phyloP scores from a whole-genome alignment of 2,113 vertebrate genomes.

The Falcunculus frontatus region DNA sequence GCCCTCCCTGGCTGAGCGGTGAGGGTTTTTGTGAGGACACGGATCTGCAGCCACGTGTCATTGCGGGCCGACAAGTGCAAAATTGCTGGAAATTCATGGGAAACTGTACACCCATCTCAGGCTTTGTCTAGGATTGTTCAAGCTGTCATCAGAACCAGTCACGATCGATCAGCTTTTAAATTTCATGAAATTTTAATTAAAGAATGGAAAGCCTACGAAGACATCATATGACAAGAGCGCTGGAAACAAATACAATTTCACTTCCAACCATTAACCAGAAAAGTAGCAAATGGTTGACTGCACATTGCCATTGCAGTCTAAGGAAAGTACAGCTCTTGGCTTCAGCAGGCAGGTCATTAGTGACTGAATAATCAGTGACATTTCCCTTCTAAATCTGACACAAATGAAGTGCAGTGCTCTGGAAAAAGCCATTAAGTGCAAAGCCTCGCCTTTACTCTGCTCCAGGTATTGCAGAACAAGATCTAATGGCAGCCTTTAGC shows the following conservation, averaged over 20 bases:
- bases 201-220: not conserved
- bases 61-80: not conserved
- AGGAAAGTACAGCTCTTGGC: conserved; percentile 50
- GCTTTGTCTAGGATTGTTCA: not conserved
- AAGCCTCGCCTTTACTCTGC: conserved; percentile 21
- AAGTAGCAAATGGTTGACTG: conserved; percentile 52
- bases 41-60: not conserved
- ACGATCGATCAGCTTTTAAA: conserved; percentile 6
- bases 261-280: conserved; percentile 45
- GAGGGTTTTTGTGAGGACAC: not conserved
- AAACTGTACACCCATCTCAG: not conserved
- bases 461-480: conserved; percentile 18
- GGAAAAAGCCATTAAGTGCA: conserved; percentile 58
- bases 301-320: conserved; percentile 30
- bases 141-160: not conserved
- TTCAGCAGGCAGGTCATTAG: conserved; percentile 40
- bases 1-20: not conserved
- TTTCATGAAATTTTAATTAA: conserved; percentile 50
- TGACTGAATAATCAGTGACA: conserved; percentile 66
- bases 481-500: not conserved
- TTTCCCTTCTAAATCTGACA: conserved; percentile 56
- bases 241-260: conserved; percentile 55
- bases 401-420: conserved; percentile 32
- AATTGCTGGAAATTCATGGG: not conserved
- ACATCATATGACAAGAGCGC: not conserved